Evolutionary conservation across 2,113 vertebrate species (phyloP), one percentile per base, ranked within the genome.

Genomic region (Antigone vipio): DNA sequence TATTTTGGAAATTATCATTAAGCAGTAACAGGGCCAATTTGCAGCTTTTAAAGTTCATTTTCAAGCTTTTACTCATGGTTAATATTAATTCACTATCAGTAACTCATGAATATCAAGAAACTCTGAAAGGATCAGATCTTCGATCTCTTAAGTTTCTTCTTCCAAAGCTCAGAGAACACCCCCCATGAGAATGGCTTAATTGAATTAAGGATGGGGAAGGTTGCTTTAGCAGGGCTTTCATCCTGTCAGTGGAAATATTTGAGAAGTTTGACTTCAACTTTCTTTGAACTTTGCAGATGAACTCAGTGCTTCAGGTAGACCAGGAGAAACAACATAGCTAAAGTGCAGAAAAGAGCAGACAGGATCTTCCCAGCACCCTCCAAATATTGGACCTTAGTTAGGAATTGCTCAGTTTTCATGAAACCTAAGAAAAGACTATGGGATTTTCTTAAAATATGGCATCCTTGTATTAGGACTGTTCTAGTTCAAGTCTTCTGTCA

Each of bases 41-140:
- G 15, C 67, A 96, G 93, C 78, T 85, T 95, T 88, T 91, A 97
- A 95, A 88, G 55, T 92, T 95, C 14, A 96, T 96, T 96, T 97
- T 93, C 73, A 60, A 88, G 73, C 58, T 97, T 89, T 92, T 95
- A 91, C 34, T 96, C 67, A 23, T 13, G 15, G 58, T 92, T 94
- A 89, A 82, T 89, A 87, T 89, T 95, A 95, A 94, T 79, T 93
- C 81, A 59, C 78, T 93, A 67, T 63, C 92, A 92, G 73, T 91
- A 92, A 87, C 26, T 85, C 47, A 82, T 68, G 55, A 90, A 89
- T 89, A 92, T 55, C 55, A 83, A 64, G 69, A 85, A 91, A 78
- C 58, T 78, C 68, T 66, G 49, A 85, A 66, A 95, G 50, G 32
- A 85, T 83, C 59, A 38, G 15, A 20, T 73, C 29, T 93, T 68